Percentiles rank a stretch among this genome's conserved stretches.
Conservation (phyloP, 2,888 invertebrate species). For the Saturnia pavonia region DNA sequence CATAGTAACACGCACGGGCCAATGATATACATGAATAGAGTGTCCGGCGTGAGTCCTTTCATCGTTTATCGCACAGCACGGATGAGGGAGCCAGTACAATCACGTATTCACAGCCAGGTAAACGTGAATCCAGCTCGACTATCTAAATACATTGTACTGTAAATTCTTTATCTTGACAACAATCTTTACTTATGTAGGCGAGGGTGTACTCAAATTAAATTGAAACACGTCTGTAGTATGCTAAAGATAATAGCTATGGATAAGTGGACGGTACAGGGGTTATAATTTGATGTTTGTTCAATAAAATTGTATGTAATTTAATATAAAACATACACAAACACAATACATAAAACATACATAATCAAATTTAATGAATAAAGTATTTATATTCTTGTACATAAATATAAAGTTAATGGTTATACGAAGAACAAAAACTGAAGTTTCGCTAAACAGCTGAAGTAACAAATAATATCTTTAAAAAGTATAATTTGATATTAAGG, state of each 20-base stretch:
- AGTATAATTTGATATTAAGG: background rate
- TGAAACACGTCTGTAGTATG: conserved; percentile 33
- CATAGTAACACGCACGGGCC: conserved; percentile 58
- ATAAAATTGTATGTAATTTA: too few relatives aligned
- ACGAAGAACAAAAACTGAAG: background rate
- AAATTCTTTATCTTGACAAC: conserved; percentile 48
- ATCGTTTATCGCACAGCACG: conserved; percentile 62
- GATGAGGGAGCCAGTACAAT: conserved; percentile 62
- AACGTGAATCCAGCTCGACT: conserved; percentile 41
- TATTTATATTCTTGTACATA: background rate
- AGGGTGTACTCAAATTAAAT: conserved; percentile 35
- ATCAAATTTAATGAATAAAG: background rate
- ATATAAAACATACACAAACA: too few relatives aligned
- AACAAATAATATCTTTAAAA: background rate
- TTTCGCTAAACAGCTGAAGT: background rate
- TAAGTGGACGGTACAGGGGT: conserved; percentile 23
- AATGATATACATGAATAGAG: conserved; percentile 72
- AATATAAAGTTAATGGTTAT: background rate
- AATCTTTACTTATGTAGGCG: conserved; percentile 32
- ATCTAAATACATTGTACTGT: conserved; percentile 45
- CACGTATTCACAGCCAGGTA: conserved; percentile 57
- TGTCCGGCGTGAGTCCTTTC: conserved; percentile 71
- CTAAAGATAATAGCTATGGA: conserved; percentile 32
- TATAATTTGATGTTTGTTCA: too few relatives aligned
- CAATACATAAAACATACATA: background rate